These are phyloP conservation scores for Pangasius sanitwongsei DNA, from an alignment of 2,797 vertebrate species.

Conservation along the genomic window DNA sequence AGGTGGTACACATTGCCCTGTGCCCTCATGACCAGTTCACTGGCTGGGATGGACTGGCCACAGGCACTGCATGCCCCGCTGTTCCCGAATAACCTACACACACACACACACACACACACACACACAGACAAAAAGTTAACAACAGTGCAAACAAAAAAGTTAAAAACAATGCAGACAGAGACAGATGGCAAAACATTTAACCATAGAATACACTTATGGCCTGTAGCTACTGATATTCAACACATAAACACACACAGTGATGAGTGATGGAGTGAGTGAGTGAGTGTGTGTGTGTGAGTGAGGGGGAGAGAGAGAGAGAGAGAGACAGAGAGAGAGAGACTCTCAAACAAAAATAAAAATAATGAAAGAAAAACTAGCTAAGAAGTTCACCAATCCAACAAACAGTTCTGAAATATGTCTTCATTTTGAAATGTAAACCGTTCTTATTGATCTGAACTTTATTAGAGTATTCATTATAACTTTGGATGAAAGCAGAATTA, in stretches of 20 bases:
- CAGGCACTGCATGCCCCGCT: slow-evolving; percentile 98
- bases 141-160: neutral
- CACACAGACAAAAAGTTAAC: neutral
- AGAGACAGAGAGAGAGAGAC: neutral
- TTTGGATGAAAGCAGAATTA: slow-evolving; percentile 10
- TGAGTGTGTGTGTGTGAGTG: no score
- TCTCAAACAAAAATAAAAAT: neutral
- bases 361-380: neutral
- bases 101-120: slow-evolving; percentile 31
- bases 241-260: neutral
- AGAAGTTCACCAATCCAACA: neutral
- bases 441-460: neutral
- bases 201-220: neutral
- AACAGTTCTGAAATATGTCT: neutral
- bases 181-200: slow-evolving; percentile 7
- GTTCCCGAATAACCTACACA: slow-evolving; percentile 94
- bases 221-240: slow-evolving; percentile 11
- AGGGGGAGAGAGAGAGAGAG: neutral
- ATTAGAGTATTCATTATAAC: slow-evolving; percentile 1
- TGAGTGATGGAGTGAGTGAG: neutral
- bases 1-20: slow-evolving; percentile 99
- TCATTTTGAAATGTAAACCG: neutral
- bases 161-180: slow-evolving; percentile 31
- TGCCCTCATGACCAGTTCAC: slow-evolving; percentile 97
- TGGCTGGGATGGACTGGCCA: slow-evolving; percentile 97